phyloP scores from a whole-genome alignment of 2,797 vertebrate species.

The Mionectes olivaceus region DNA sequence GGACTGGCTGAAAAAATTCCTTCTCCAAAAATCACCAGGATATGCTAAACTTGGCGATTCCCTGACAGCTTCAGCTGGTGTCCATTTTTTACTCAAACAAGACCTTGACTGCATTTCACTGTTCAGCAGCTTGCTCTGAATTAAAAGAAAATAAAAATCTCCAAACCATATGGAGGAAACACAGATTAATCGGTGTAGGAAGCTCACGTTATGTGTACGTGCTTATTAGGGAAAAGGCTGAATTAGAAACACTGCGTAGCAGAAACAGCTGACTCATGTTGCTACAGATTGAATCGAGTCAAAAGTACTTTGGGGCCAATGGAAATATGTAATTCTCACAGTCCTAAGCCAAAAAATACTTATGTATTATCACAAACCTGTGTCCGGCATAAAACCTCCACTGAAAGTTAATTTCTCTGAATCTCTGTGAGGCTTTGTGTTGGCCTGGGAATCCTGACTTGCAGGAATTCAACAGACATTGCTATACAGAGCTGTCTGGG shows the following conservation, averaged over 20 bases:
- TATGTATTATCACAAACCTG: not conserved
- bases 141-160: conserved; percentile 63
- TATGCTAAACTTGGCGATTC: not conserved
- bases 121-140: conserved; percentile 64
- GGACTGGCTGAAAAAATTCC: not conserved
- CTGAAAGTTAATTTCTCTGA: not conserved
- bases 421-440: not conserved
- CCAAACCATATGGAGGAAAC: conserved; percentile 77
- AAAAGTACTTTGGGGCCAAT: not conserved
- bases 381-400: not conserved
- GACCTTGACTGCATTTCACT: conserved; percentile 48
- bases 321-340: not conserved
- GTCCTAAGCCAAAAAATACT: not conserved
- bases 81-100: not conserved
- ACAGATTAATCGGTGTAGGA: conserved; percentile 74
- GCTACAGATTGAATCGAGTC: not conserved
- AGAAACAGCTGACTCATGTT: conserved; percentile 71
- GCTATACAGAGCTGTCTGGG: fast-evolving
- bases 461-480: not conserved
- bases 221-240: conserved; percentile 57
- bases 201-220: conserved; percentile 67
- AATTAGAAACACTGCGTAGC: conserved; percentile 67
- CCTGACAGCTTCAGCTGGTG: not conserved
- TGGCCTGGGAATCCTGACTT: not conserved
- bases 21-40: not conserved